Conservation (phyloP, 37 sponge, comb jelly and placozoan genomes). For the Halisarca cf. caerulea region DNA sequence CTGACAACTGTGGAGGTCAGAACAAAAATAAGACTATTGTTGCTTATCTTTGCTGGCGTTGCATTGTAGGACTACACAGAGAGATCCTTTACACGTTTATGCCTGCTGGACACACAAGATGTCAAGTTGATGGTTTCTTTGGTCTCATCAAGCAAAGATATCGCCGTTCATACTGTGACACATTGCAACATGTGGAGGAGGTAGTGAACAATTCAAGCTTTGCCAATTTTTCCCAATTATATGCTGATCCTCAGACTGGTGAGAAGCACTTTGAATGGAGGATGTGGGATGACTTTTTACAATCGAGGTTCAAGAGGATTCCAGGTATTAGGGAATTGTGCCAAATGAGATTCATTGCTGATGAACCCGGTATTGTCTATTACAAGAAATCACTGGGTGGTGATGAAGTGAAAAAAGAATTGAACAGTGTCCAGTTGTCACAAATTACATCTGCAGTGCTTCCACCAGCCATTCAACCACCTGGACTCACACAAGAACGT, state of each 20-base stretch:
- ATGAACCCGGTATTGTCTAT: slow-evolving; percentile 10
- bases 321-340: slow-evolving; percentile 3
- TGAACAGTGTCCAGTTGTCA: background rate
- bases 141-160: slow-evolving; percentile 41
- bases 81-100: slow-evolving; percentile 37
- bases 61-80: slow-evolving; percentile 31
- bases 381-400: background rate
- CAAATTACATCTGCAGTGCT: slow-evolving; percentile 14
- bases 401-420: background rate
- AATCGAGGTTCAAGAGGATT: background rate
- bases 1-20: slow-evolving; percentile 48
- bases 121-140: slow-evolving; percentile 47
- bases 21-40: slow-evolving; percentile 39
- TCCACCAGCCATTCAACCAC: slow-evolving; percentile 9
- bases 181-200: slow-evolving; percentile 31
- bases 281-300: slow-evolving; percentile 33
- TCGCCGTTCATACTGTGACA: slow-evolving; percentile 31
- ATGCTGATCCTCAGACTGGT: slow-evolving; percentile 14
- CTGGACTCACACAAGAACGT: slow-evolving; percentile 26
- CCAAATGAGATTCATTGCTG: slow-evolving; percentile 5
- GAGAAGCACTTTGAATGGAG: slow-evolving; percentile 43
- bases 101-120: slow-evolving; percentile 44
- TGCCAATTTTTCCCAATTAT: slow-evolving; percentile 37
- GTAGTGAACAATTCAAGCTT: slow-evolving; percentile 13
- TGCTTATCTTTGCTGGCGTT: slow-evolving; percentile 35